Conservation (phyloP, 2,113 vertebrate species). For the Cottus gobio region DNA sequence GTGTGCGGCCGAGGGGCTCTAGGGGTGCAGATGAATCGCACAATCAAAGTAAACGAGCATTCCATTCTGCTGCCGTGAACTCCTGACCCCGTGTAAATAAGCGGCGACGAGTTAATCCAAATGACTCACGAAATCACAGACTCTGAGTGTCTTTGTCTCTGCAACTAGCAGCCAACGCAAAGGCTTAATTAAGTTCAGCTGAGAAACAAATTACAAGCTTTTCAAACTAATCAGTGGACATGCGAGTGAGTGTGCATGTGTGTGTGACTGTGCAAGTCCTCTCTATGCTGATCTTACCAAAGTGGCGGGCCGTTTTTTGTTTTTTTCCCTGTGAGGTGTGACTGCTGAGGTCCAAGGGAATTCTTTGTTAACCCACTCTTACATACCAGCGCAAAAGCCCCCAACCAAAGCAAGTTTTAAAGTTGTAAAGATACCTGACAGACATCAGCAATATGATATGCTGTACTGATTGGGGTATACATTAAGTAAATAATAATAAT, state of each 20-base stretch:
- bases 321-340: not conserved
- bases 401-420: not conserved
- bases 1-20: constrained; percentile 29
- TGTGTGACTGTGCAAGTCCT: constrained; percentile 9
- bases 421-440: not conserved
- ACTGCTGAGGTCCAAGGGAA: not conserved
- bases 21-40: constrained; percentile 38
- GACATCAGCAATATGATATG: not conserved
- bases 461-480: not conserved
- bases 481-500: not conserved
- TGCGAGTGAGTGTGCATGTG: not conserved
- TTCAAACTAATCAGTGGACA: constrained; percentile 39
- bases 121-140: constrained; percentile 10
- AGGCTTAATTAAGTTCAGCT: constrained; percentile 43
- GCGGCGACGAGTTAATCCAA: constrained; percentile 36
- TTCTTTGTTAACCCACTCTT: not conserved
- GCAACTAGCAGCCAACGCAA: constrained; percentile 23
- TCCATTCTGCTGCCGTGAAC: constrained; percentile 35
- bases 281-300: constrained; percentile 20
- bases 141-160: constrained; percentile 23
- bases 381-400: not conserved
- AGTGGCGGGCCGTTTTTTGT: not conserved
- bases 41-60: constrained; percentile 42
- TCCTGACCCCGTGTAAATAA: constrained; percentile 39
- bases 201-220: constrained; percentile 50